Percentiles rank a stretch among this genome's conserved stretches.
These are phyloP conservation scores for Murina feae DNA, from an alignment of 2,113 vertebrate species.

Conservation along the genomic window DNA sequence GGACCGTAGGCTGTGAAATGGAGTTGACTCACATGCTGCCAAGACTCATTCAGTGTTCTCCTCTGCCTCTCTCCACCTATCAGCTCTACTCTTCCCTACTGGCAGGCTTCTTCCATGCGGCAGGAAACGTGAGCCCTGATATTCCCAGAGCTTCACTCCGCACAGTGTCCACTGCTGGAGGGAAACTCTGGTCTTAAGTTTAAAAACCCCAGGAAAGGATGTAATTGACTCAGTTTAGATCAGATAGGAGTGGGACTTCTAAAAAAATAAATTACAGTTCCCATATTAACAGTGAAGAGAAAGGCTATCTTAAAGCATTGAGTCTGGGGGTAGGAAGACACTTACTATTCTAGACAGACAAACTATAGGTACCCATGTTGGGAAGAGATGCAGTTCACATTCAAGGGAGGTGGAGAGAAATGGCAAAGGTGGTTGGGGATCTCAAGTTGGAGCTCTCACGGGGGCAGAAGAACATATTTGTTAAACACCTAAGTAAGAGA, in stretches of 20 bases:
- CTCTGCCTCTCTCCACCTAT: background rate
- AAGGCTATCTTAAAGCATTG: background rate
- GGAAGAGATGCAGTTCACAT: background rate
- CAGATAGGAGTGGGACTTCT: background rate
- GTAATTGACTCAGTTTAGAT: background rate
- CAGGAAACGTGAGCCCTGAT: background rate
- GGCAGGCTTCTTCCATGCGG: background rate
- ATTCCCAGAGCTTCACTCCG: background rate
- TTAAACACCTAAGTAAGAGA: background rate
- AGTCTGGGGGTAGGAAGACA: fast-evolving
- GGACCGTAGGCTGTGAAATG: background rate
- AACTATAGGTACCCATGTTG: background rate
- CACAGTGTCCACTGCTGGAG: background rate
- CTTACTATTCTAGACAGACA: background rate
- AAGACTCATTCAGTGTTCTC: background rate
- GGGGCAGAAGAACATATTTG: background rate
- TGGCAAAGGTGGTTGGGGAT: background rate
- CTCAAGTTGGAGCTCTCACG: background rate
- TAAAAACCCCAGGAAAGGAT: background rate
- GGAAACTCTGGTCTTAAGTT: background rate
- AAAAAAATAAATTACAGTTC: background rate
- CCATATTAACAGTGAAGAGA: background rate
- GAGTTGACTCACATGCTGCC: background rate
- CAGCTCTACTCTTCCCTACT: background rate
- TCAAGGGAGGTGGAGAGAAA: background rate